phyloP scores from a whole-genome alignment of 2,797 vertebrate species.

The Xenops minutus region DNA sequence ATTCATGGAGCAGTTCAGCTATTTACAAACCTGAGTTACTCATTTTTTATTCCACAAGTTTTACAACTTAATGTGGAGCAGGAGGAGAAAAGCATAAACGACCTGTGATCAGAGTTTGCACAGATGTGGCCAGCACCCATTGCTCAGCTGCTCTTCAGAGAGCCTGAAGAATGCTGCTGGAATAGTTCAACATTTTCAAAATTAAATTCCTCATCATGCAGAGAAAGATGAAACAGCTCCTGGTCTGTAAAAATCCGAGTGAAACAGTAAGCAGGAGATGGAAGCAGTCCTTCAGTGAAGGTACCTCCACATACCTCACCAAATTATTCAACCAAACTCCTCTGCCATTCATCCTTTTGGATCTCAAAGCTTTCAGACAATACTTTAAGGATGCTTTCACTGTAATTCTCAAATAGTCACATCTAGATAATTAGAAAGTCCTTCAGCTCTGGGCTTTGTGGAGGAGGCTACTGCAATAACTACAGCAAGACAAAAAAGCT shows the following conservation, averaged over 20 bases:
- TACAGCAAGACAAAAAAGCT: not conserved
- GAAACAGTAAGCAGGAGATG: not conserved
- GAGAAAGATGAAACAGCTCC: not conserved
- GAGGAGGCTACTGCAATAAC: not conserved
- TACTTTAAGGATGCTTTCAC: not conserved
- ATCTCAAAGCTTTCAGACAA: not conserved
- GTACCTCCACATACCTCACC: not conserved
- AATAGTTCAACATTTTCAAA: not conserved
- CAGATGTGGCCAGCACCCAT: fast-evolving
- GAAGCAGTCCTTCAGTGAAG: not conserved
- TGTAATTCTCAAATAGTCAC: not conserved
- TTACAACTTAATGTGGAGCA: not conserved
- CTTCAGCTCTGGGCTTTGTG: not conserved
- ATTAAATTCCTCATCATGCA: not conserved
- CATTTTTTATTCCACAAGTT: not conserved
- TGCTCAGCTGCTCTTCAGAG: not conserved
- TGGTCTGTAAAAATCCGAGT: not conserved
- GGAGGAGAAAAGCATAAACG: not conserved
- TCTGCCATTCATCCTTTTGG: not conserved
- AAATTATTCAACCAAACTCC: not conserved
- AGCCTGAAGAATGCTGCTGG: not conserved
- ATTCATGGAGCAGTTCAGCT: not conserved
- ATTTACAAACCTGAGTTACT: not conserved
- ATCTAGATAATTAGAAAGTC: not conserved
- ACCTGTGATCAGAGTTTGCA: fast-evolving